A percentile compares a stretch with the other conserved stretches of the same genome.
phyloP scores from a whole-genome alignment of 2,888 invertebrate genomes.

The Amiota communis region DNA sequence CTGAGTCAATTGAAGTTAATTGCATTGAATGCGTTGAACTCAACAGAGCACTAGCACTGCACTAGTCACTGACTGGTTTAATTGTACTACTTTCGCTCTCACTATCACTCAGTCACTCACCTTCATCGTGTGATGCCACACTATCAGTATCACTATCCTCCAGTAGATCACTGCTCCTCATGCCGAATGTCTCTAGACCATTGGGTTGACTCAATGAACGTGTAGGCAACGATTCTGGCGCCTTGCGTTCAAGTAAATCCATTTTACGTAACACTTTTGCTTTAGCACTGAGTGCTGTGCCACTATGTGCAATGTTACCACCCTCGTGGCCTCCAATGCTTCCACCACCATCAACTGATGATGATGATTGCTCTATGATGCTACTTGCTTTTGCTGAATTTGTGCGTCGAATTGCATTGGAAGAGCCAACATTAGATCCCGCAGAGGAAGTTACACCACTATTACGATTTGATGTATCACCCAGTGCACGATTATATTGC shows the following conservation, averaged over 20 bases:
- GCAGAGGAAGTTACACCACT: not conserved
- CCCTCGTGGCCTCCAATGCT: not conserved
- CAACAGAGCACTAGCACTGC: not conserved
- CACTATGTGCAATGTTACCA: constrained; percentile 42
- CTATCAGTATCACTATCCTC: constrained; percentile 73
- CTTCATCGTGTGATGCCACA: constrained; percentile 71
- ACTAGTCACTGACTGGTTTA: constrained; percentile 9
- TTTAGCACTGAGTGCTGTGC: constrained; percentile 49
- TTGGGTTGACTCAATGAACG: constrained; percentile 82
- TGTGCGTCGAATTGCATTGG: constrained; percentile 64
- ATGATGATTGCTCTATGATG: constrained; percentile 51
- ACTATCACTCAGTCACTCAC: constrained; percentile 49
- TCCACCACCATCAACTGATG: not conserved
- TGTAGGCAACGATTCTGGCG: constrained; percentile 65
- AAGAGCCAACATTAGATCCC: not conserved
- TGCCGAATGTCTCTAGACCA: constrained; percentile 68
- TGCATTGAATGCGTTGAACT: constrained; percentile 30
- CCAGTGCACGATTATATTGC: constrained; percentile 57
- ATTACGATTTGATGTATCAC: constrained; percentile 25
- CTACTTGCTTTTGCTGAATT: constrained; percentile 70
- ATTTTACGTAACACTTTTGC: constrained; percentile 62
- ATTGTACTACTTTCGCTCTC: not conserved
- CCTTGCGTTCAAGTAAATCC: constrained; percentile 55
- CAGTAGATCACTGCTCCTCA: constrained; percentile 49
- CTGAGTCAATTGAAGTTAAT: constrained; percentile 42